Conservation (phyloP, 2,113 vertebrate genomes). For the Rhinichthys klamathensis region DNA sequence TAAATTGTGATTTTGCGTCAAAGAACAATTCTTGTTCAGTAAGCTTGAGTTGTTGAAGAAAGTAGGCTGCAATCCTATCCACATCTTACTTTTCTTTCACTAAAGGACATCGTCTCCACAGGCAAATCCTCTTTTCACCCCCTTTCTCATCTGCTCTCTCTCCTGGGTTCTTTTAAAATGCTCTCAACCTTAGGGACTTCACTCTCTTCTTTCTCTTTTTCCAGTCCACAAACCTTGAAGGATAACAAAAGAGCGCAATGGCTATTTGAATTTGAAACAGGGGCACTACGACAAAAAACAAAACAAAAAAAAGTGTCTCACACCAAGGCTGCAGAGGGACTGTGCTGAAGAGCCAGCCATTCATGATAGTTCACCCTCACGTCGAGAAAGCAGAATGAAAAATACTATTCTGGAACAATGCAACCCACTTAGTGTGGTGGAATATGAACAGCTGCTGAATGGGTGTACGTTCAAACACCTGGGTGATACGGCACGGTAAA, state of each 20-base stretch:
- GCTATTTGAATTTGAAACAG: constrained; percentile 80
- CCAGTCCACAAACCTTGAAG: constrained; percentile 74
- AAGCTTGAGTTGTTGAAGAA: constrained; percentile 64
- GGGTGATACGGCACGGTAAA: background rate
- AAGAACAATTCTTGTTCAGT: constrained; percentile 55
- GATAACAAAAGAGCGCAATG: constrained; percentile 74
- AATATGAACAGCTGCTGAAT: constrained; percentile 64
- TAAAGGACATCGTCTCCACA: constrained; percentile 45
- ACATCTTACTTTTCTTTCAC: constrained; percentile 46
- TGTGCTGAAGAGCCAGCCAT: constrained; percentile 59
- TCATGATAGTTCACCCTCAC: constrained; percentile 42
- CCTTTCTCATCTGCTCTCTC: constrained; percentile 43
- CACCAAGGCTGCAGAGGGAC: constrained; percentile 47
- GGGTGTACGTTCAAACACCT: background rate
- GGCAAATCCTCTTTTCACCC: constrained; percentile 58
- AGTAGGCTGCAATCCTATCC: constrained; percentile 61
- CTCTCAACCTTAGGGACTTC: constrained; percentile 70
- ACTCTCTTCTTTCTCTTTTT: constrained; percentile 71
- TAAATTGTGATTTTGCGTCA: background rate
- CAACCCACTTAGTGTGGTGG: constrained; percentile 53
- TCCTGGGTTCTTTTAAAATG: constrained; percentile 66
- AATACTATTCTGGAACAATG: background rate
- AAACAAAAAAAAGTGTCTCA: constrained; percentile 56
- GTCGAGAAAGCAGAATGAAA: background rate
- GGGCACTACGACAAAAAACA: constrained; percentile 68